A percentile compares a stretch with the other conserved stretches of the same genome.
phyloP scores from a whole-genome alignment of 2,888 invertebrate species.

The Amiota mariae region DNA sequence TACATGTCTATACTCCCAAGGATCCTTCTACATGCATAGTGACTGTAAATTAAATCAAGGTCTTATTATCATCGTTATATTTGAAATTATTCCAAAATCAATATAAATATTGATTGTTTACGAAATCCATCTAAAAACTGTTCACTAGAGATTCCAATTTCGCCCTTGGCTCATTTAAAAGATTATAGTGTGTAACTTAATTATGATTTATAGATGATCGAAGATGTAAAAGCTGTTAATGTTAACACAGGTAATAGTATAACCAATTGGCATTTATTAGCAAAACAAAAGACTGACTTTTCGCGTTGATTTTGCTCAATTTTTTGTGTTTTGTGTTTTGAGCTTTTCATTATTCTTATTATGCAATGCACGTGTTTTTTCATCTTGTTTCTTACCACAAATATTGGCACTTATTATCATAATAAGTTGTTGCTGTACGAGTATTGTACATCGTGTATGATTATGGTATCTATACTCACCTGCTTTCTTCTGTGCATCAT shows the following conservation, averaged over 20 bases:
- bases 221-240: background rate
- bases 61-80: no score
- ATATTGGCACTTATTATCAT: constrained; percentile 65
- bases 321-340: no score
- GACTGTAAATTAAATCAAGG: no score
- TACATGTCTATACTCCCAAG: no score
- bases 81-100: no score
- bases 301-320: constrained; percentile 46
- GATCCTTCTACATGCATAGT: no score
- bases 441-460: constrained; percentile 53
- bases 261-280: background rate
- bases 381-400: constrained; percentile 68
- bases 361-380: constrained; percentile 61
- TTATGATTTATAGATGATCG: background rate
- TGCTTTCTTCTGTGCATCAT: background rate
- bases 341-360: constrained; percentile 45
- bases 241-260: background rate
- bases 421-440: constrained; percentile 51
- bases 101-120: no score
- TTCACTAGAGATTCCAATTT: no score
- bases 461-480: constrained; percentile 46
- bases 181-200: background rate
- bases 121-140: no score
- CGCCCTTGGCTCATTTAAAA: no score
- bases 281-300: background rate